phyloP scores from a whole-genome alignment of 2,113 vertebrate genomes.

The Tenebrosternarchus preto region DNA sequence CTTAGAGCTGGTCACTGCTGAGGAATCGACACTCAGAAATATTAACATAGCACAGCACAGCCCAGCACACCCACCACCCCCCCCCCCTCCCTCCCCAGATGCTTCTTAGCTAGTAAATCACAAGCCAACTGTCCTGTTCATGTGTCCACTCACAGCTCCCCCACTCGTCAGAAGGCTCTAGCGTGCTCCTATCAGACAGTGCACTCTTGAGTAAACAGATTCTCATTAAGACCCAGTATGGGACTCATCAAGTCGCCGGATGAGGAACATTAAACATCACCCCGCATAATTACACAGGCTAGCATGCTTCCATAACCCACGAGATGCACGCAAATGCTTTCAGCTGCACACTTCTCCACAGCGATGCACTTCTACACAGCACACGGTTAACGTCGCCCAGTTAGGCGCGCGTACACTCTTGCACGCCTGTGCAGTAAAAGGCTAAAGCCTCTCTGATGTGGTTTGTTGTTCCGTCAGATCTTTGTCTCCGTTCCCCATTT shows the following conservation, averaged over 20 bases:
- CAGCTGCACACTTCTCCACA: slow-evolving; percentile 33
- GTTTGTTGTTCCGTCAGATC: not conserved
- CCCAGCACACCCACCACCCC: not conserved
- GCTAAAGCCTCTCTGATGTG: not conserved
- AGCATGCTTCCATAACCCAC: slow-evolving; percentile 42
- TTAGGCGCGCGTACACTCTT: not conserved
- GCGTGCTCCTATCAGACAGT: slow-evolving; percentile 36
- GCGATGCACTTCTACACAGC: slow-evolving; percentile 10
- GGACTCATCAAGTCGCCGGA: slow-evolving; percentile 42
- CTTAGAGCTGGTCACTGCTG: slow-evolving; percentile 42
- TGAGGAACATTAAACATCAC: slow-evolving; percentile 50
- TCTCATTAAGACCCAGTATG: slow-evolving; percentile 49
- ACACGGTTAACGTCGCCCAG: not conserved
- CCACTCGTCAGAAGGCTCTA: slow-evolving; percentile 12
- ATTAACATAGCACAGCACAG: slow-evolving; percentile 42
- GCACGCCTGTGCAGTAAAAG: not conserved
- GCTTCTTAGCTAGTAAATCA: slow-evolving; percentile 6
- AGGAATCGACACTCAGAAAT: slow-evolving; percentile 51
- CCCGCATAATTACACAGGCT: slow-evolving; percentile 51
- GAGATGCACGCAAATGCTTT: slow-evolving; percentile 36
- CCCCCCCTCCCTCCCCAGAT: not conserved
- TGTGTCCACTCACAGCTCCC: not conserved
- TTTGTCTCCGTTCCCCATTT: not conserved
- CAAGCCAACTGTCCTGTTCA: slow-evolving; percentile 25
- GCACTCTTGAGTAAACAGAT: slow-evolving; percentile 45